Base-by-base conservation (phyloP, 2,113 vertebrate species). In the Grammomys dolichurus region DNA sequence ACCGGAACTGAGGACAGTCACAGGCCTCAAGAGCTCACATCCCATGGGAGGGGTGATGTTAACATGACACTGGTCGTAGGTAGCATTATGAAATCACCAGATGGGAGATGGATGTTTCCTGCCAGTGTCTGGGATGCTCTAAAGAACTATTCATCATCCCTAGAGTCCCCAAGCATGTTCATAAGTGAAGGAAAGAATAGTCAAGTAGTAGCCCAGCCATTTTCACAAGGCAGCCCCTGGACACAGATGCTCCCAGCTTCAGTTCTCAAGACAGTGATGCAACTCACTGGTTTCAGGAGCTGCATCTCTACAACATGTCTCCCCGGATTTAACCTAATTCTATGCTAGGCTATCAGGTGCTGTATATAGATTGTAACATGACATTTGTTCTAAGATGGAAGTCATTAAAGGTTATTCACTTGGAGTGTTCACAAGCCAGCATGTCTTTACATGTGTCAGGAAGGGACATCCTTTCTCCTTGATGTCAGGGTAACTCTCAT, bases 331-430 rank as follows among this genome's bases (percentile, higher is more conserved):
- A 82, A 43, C 81, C 84, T 82, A 36, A 72, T 67, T 78, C 80
- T 28, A 22, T 40, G 51, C 58, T 78, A 22, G 89, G 43, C 90
- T 92, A n/a, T 93, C 75, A 73, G 63, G 76, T 72, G 14, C 31
- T 43, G 0, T 40, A 9, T 77, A n/a, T 40, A 84, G 84, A 78
- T 26, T 65, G 20, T 72, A 43, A 46, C 33, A 11, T 54, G 48
- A 13, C 72, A 43, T 65, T 75, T 78, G 36, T 75, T 84, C 56
- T 88, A 65, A 87, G 69, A 80, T 94, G 84, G 16, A 93, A 88
- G 28, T 88, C 54, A 26, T 58, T 95, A 80, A 76, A 81, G 85
- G 93, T 76, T 76, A 90, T 51, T 67, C 7, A 58, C 86, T 51
- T 1, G 11, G 31, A 82, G 58, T 70, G n/a, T 90, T 33, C 70